Evolutionary conservation across 2,113 vertebrate genomes (phyloP).

Genomic region (Sarotherodon lohbergeri): DNA sequence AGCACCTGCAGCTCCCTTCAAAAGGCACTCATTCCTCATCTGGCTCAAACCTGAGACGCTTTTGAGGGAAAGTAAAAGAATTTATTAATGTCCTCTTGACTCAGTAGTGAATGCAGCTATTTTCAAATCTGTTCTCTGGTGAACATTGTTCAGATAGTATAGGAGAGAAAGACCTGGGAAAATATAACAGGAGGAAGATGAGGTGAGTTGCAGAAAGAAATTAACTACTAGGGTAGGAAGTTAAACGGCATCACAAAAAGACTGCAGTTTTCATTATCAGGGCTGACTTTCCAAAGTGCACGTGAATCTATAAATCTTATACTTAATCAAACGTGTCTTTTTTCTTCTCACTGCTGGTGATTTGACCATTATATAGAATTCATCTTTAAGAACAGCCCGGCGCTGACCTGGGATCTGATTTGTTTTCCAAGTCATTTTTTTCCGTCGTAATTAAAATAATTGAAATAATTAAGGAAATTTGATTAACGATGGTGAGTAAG

Average conservation of each 20-base stretch:
- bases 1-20: not conserved
- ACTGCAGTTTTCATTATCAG: not conserved
- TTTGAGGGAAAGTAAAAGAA: not conserved
- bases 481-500: slow-evolving; percentile 8
- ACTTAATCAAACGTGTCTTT: not conserved
- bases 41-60: not conserved
- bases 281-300: not conserved
- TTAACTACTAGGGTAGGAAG: not conserved
- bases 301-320: not conserved
- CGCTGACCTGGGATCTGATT: not conserved
- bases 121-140: not conserved
- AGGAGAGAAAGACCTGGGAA: not conserved
- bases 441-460: slow-evolving; percentile 2
- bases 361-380: not conserved
- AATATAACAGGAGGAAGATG: not conserved
- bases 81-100: not conserved
- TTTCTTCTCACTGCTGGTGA: not conserved
- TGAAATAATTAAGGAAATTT: slow-evolving; percentile 7
- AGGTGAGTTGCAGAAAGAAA: not conserved
- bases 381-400: not conserved
- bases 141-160: not conserved
- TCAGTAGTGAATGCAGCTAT: not conserved
- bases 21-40: not conserved
- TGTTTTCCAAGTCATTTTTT: not conserved
- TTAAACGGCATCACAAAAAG: not conserved